Evolutionary conservation across 1,140 invertebrate genomes (phyloP), one percentile per base, ranked within the genome.

Genomic region (Hermatobates lingyangjiaoensis): DNA sequence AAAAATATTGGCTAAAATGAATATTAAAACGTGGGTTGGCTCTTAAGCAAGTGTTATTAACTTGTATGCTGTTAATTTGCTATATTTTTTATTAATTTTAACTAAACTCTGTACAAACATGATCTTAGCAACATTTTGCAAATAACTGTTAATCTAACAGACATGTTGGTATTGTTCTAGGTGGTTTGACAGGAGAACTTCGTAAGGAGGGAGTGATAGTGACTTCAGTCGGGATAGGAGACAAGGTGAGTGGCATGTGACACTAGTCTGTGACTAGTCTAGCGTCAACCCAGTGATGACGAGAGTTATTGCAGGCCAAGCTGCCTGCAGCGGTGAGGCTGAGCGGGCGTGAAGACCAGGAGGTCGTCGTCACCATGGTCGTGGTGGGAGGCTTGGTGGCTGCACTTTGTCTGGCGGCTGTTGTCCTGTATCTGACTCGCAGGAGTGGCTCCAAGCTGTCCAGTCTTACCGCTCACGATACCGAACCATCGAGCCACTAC

Each of bases 401-500:
- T 1, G 82, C 83, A 3, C 75, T 79, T 3, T 69, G 83, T 12
- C 64, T 78, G 3, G 80, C 77, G 0, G 74, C 80, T 1, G 71
- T 77, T 0, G 72, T 79, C 1, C 64, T 88, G 27, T 72, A 82
- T 51, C 64, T 92, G 42, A 73, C 90, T 26, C 75, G 80, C 54
- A 71, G 80, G n/a, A 83, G 91, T 58, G 72, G 67, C 3, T 77
- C 74, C 62, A 94, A 88, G 62, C 72, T 83, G 61, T 71, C 67
- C 58, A 77, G 68, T 14, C 68, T 81, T 1, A 60, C 75, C 0
- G 74, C 75, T n/a, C 75, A 77, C 0, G 87, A 90, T 51, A 80
- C 84, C 0, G 91, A 95, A 68, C 83, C 87, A 4, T 90, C 83
- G 40, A 86, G 89, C 60, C 90, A 95, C 59, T 97, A 97, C 64